Evolutionary conservation across 2,888 invertebrate genomes (phyloP).

Genomic region (Lumbricus terrestris): DNA sequence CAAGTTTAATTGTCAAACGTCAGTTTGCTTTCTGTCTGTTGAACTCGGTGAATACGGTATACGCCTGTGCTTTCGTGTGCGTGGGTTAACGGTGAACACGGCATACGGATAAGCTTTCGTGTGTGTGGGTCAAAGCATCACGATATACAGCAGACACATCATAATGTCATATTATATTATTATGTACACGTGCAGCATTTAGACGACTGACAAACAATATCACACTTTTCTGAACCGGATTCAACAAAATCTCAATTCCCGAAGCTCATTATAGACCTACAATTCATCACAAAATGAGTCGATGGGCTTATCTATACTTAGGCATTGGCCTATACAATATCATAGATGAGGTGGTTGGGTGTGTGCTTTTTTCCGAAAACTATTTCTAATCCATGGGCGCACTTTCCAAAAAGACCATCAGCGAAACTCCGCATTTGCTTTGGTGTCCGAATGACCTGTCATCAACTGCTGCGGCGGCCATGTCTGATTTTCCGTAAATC

Average conservation of each 20-base stretch:
- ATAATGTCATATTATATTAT: no score
- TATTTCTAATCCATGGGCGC: background rate
- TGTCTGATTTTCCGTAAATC: background rate
- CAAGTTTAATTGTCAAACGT: background rate
- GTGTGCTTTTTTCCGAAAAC: background rate
- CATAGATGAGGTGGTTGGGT: background rate
- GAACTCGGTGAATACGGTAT: background rate
- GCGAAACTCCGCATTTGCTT: background rate
- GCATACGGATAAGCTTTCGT: background rate
- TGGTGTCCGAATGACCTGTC: background rate
- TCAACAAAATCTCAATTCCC: background rate
- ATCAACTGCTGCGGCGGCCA: background rate
- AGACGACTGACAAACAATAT: background rate
- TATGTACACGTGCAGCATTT: background rate
- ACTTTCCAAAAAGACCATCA: background rate
- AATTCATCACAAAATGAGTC: background rate
- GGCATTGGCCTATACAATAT: no score
- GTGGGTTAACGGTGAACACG: background rate
- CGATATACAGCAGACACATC: no score
- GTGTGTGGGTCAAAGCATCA: background rate
- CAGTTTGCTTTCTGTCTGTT: no score
- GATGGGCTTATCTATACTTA: background rate
- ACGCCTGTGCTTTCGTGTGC: background rate
- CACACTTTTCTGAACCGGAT: background rate
- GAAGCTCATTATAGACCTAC: no score